Conservation (phyloP, 2,113 vertebrate species). For the Phyllostomus discolor region DNA sequence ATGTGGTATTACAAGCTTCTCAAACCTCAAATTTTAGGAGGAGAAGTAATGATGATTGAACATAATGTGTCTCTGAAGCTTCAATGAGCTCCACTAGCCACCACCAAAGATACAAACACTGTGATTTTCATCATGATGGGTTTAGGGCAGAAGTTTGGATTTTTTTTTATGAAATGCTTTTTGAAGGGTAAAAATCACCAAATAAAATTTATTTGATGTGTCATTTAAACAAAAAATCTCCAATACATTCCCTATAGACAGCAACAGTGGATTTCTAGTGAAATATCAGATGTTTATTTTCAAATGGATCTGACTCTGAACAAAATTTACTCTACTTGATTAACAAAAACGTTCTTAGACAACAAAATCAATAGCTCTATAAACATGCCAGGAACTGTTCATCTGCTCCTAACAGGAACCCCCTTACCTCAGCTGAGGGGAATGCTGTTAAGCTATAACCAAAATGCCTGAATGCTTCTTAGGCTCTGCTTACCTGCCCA, state of each 20-base stretch:
- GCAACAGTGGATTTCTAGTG: neutral
- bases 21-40: neutral
- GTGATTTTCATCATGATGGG: neutral
- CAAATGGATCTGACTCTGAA: slow-evolving; percentile 53
- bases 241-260: neutral
- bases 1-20: neutral
- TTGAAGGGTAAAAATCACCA: neutral
- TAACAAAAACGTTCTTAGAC: slow-evolving; percentile 60
- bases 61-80: neutral
- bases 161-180: neutral
- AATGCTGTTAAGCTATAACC: slow-evolving; percentile 57
- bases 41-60: neutral
- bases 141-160: neutral
- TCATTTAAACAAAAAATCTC: neutral
- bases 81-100: neutral
- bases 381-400: slow-evolving; percentile 66
- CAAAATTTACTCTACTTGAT: slow-evolving; percentile 69
- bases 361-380: slow-evolving; percentile 67
- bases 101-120: neutral
- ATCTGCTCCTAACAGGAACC: slow-evolving; percentile 51
- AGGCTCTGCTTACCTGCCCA: neutral
- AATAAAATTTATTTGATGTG: neutral
- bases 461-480: slow-evolving; percentile 7
- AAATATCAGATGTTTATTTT: slow-evolving; percentile 76
- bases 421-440: slow-evolving; percentile 60